These are phyloP conservation scores for Trissolcus brochymenae DNA, from an alignment of 2,888 invertebrate genomes.

Conservation along the genomic window DNA sequence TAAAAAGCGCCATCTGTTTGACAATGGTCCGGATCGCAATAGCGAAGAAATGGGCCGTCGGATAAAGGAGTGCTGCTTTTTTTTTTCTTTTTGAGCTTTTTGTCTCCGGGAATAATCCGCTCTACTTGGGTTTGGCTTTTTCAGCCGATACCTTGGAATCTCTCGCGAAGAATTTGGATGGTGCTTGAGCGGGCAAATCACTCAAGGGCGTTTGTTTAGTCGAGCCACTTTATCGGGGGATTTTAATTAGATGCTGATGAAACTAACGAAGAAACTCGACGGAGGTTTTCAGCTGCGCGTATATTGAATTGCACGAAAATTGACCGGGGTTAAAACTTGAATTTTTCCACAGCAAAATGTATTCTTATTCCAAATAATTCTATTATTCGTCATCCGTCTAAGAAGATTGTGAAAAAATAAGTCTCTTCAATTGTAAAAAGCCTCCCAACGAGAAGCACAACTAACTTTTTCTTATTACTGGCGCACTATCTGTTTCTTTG, in stretches of 20 bases:
- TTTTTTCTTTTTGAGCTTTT: slow-evolving; percentile 22
- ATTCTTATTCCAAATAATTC: too few relatives aligned
- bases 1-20: slow-evolving; percentile 52
- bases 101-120: slow-evolving; percentile 15
- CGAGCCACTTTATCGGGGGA: not conserved
- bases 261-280: not conserved
- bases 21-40: slow-evolving; percentile 45
- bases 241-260: slow-evolving; percentile 1
- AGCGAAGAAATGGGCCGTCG: slow-evolving; percentile 47
- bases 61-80: slow-evolving; percentile 10
- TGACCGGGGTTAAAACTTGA: too few relatives aligned
- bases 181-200: not conserved
- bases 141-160: slow-evolving; percentile 15
- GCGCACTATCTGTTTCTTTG: not conserved
- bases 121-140: slow-evolving; percentile 5
- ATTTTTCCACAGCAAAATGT: too few relatives aligned
- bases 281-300: not conserved
- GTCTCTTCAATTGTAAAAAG: too few relatives aligned
- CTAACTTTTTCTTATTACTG: too few relatives aligned
- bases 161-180: slow-evolving; percentile 11
- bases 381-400: too few relatives aligned
- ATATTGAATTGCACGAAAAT: too few relatives aligned
- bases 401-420: too few relatives aligned
- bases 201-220: slow-evolving; percentile 1
- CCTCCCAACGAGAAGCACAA: too few relatives aligned